Evolutionary conservation across 2,888 invertebrate genomes (phyloP).

Genomic region (Escarpia spicata): DNA sequence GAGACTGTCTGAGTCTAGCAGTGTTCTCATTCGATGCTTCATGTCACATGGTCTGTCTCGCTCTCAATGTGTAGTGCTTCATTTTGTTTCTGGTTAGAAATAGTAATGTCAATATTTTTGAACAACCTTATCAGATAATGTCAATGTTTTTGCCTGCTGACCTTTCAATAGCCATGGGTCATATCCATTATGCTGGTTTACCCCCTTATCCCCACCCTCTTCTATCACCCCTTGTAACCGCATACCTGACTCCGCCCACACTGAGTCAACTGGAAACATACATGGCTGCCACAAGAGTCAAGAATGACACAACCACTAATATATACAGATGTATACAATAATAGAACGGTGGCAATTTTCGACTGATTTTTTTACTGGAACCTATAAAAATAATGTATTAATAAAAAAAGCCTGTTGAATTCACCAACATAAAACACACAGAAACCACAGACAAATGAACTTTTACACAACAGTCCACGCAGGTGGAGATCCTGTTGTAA

Average conservation of each 20-base stretch:
- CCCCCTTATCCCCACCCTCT: too few species aligned
- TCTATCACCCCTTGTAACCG: too few species aligned
- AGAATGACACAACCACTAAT: too few species aligned
- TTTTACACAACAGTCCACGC: neutral
- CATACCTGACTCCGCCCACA: too few species aligned
- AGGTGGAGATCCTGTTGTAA: neutral
- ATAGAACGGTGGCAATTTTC: too few species aligned
- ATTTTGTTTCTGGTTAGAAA: neutral
- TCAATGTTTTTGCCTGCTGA: neutral
- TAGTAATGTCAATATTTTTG: neutral
- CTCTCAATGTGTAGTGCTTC: neutral
- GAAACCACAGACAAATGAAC: neutral
- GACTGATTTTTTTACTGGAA: too few species aligned
- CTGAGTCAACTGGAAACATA: too few species aligned
- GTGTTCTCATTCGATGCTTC: neutral
- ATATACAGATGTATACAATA: too few species aligned
- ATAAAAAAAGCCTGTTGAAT: neutral
- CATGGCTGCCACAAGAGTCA: too few species aligned
- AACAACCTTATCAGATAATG: neutral
- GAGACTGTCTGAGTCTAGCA: neutral
- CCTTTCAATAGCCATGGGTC: neutral
- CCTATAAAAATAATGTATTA: too few species aligned
- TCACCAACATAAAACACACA: neutral
- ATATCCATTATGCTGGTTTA: neutral
- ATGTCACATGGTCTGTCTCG: neutral